Percentiles rank a stretch among this genome's conserved stretches.
Evolutionary conservation across 1,140 invertebrate genomes (phyloP).

Genomic region (Diabrotica virgifera): DNA sequence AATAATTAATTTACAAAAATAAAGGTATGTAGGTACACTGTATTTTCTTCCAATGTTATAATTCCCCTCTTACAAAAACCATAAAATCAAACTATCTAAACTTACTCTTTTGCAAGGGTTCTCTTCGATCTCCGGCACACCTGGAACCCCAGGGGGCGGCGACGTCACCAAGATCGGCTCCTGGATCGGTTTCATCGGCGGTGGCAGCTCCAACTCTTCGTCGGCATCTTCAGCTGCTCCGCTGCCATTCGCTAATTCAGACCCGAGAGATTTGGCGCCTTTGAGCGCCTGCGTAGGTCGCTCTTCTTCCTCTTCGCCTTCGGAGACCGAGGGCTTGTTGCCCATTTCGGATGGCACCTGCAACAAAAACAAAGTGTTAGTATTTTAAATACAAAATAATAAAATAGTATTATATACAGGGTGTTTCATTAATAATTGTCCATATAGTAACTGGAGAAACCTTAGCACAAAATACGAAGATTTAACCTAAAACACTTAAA

Average conservation of each 20-base stretch:
- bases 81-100: constrained; percentile 13
- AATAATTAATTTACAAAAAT: too few species aligned
- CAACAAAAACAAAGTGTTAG: constrained; percentile 10
- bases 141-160: constrained; percentile 47
- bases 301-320: constrained; percentile 50
- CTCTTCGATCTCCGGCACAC: constrained; percentile 56
- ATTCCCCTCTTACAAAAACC: not conserved
- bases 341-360: constrained; percentile 49
- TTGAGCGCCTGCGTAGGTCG: constrained; percentile 30
- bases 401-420: too few species aligned
- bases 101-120: constrained; percentile 65
- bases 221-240: constrained; percentile 49
- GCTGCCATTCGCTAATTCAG: constrained; percentile 47
- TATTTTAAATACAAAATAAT: too few species aligned
- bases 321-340: constrained; percentile 48
- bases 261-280: constrained; percentile 36
- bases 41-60: too few species aligned
- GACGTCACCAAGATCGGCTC: constrained; percentile 62
- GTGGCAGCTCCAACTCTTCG: constrained; percentile 79
- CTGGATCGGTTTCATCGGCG: constrained; percentile 93
- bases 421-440: too few species aligned
- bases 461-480: too few species aligned
- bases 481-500: too few species aligned
- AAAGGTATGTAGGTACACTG: too few species aligned
- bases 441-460: too few species aligned